Conservation (phyloP, 1,140 invertebrate species). For the Papilio xuthus region DNA sequence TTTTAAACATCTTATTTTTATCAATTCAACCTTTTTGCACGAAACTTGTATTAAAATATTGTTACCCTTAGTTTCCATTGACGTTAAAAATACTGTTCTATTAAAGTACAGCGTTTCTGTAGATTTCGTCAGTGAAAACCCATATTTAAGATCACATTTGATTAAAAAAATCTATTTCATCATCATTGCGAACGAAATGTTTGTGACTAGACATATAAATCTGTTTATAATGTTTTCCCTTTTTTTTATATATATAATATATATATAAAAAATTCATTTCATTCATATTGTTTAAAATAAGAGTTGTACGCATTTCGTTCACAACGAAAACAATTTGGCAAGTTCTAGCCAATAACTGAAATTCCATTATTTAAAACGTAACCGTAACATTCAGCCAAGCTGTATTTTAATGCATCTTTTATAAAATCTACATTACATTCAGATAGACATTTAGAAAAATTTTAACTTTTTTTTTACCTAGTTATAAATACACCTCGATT, state of each 20-base stretch:
- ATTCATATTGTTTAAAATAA: background rate
- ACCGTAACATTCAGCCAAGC: conserved; percentile 56
- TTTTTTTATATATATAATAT: background rate
- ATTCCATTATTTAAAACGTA: conserved; percentile 26
- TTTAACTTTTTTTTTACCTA: conserved; percentile 51
- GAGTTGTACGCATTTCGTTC: conserved; percentile 50
- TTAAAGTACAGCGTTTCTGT: too few relatives aligned
- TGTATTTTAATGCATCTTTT: conserved; percentile 61
- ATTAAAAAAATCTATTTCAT: conserved; percentile 46
- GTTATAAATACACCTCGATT: conserved; percentile 54
- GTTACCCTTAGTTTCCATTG: conserved; percentile 62
- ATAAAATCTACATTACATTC: conserved; percentile 62
- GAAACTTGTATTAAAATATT: conserved; percentile 73
- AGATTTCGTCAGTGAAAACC: too few relatives aligned
- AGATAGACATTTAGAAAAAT: conserved; percentile 51
- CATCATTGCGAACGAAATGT: conserved; percentile 63
- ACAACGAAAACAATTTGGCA: conserved; percentile 66
- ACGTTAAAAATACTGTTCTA: conserved; percentile 8
- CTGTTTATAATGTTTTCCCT: background rate
- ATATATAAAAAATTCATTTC: background rate
- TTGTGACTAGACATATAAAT: conserved; percentile 43
- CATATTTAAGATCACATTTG: conserved; percentile 68
- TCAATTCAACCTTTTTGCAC: conserved; percentile 49
- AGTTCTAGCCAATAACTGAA: conserved; percentile 52
- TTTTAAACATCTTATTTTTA: conserved; percentile 68